Evolutionary conservation across 1,140 invertebrate species (phyloP).

Genomic region (Bombus confusus): DNA sequence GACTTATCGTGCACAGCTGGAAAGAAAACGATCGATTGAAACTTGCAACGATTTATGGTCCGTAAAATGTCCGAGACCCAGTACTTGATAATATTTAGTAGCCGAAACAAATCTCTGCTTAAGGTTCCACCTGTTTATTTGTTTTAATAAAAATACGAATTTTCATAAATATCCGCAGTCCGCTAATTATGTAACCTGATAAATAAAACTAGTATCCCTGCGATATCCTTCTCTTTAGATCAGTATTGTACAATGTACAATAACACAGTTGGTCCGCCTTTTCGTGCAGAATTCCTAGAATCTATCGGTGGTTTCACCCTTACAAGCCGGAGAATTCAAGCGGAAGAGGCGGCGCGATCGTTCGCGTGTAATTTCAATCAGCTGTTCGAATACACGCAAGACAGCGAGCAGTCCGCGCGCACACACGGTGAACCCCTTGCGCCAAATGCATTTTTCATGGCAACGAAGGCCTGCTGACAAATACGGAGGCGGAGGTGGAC

Average conservation of each 20-base stretch:
- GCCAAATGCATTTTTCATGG: conserved; percentile 56
- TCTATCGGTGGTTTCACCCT: conserved; percentile 7
- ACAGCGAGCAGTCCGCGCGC: not conserved
- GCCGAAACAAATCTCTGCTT: no score
- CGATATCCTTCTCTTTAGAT: no score
- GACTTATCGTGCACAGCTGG: not conserved
- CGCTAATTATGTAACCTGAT: no score
- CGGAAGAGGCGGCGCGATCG: conserved; percentile 12
- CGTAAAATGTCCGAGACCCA: no score
- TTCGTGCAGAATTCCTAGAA: conserved; percentile 20
- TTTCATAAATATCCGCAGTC: no score
- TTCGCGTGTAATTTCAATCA: conserved; percentile 61
- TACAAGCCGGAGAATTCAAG: not conserved
- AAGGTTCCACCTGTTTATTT: no score
- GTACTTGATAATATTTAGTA: no score
- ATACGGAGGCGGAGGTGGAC: not conserved
- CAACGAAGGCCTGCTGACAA: conserved; percentile 3
- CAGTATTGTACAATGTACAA: not conserved
- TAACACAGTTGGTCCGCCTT: not conserved
- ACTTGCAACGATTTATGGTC: no score
- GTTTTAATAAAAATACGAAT: no score
- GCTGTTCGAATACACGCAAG: conserved; percentile 60
- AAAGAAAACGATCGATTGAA: no score
- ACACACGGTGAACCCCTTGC: not conserved
- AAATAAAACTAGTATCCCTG: no score